Percentiles rank a stretch among this genome's conserved stretches.
Conservation (phyloP, 2,888 invertebrate genomes). For the Synanthedon andrenaeformis region DNA sequence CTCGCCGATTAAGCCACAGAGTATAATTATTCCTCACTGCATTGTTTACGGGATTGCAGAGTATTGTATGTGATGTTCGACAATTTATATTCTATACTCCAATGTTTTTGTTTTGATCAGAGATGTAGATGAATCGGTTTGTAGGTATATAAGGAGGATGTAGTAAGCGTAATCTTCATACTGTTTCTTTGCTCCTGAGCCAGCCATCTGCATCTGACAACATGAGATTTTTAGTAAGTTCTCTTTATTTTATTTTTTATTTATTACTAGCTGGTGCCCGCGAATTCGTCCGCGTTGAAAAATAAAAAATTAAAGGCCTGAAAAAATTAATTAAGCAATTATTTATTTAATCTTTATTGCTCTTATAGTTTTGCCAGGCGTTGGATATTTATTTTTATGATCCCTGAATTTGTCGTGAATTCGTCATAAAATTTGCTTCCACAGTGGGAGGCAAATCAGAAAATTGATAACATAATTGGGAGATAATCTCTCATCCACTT, state of each 20-base stretch:
- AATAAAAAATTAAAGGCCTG: too few relatives aligned
- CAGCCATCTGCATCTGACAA: constrained; percentile 11
- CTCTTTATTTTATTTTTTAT: not conserved
- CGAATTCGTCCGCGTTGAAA: not conserved
- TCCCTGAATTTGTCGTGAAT: too few relatives aligned
- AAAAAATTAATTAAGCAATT: too few relatives aligned
- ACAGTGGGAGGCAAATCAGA: too few relatives aligned
- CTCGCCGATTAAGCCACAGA: not conserved
- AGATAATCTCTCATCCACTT: too few relatives aligned
- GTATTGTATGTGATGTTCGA: not conserved
- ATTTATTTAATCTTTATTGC: too few relatives aligned
- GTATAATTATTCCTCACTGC: not conserved
- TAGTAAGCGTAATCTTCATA: constrained; percentile 11
- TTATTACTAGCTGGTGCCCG: not conserved
- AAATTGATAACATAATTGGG: too few relatives aligned
- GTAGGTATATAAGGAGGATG: constrained; percentile 34
- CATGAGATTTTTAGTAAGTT: constrained; percentile 46
- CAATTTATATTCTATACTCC: not conserved
- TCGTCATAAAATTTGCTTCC: too few relatives aligned
- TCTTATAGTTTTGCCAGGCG: too few relatives aligned
- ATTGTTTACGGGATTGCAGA: not conserved
- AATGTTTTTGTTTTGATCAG: not conserved
- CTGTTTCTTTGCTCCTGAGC: constrained; percentile 11
- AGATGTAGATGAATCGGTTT: not conserved
- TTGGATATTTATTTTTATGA: too few relatives aligned